A percentile compares a stretch with the other conserved stretches of the same genome.
Conservation (phyloP, 2,888 invertebrate species). For the Pammene aurita region DNA sequence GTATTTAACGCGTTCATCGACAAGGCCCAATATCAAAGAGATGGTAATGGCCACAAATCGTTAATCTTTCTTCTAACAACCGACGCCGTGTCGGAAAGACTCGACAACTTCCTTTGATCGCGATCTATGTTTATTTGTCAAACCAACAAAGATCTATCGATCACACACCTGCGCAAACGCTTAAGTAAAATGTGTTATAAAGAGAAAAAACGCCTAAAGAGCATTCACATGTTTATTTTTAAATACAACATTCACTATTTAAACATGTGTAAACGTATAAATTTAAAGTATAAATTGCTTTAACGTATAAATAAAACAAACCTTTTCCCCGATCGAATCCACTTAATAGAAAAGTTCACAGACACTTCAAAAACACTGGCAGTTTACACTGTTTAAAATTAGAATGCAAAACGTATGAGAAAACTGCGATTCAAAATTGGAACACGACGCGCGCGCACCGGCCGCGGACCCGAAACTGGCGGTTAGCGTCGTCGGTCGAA, state of each 20-base stretch:
- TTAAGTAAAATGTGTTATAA: slow-evolving; percentile 11
- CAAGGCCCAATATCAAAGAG: slow-evolving; percentile 38
- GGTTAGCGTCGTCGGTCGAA: slow-evolving; percentile 32
- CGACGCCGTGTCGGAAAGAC: slow-evolving; percentile 13
- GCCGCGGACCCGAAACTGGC: slow-evolving; percentile 33
- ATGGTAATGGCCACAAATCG: slow-evolving; percentile 15
- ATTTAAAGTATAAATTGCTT: slow-evolving; percentile 37
- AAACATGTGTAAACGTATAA: slow-evolving; percentile 27
- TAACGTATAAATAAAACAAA: slow-evolving; percentile 33
- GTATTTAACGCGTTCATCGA: slow-evolving; percentile 17
- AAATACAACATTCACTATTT: slow-evolving; percentile 39
- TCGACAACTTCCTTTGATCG: slow-evolving; percentile 26
- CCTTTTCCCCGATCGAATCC: slow-evolving; percentile 30
- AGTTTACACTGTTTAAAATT: slow-evolving; percentile 40
- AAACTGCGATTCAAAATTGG: slow-evolving; percentile 27
- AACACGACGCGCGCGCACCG: slow-evolving; percentile 40
- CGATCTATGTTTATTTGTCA: slow-evolving; percentile 32
- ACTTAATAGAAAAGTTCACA: slow-evolving; percentile 31
- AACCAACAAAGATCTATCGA: slow-evolving; percentile 34
- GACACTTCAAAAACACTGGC: slow-evolving; percentile 41
- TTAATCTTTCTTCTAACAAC: slow-evolving; percentile 33
- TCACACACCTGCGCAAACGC: slow-evolving; percentile 1
- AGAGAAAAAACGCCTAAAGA: slow-evolving; percentile 26
- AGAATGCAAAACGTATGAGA: slow-evolving; percentile 33
- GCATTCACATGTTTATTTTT: slow-evolving; percentile 35